These are phyloP conservation scores for Galendromus occidentalis DNA, from an alignment of 1,140 invertebrate genomes.

Conservation along the genomic window DNA sequence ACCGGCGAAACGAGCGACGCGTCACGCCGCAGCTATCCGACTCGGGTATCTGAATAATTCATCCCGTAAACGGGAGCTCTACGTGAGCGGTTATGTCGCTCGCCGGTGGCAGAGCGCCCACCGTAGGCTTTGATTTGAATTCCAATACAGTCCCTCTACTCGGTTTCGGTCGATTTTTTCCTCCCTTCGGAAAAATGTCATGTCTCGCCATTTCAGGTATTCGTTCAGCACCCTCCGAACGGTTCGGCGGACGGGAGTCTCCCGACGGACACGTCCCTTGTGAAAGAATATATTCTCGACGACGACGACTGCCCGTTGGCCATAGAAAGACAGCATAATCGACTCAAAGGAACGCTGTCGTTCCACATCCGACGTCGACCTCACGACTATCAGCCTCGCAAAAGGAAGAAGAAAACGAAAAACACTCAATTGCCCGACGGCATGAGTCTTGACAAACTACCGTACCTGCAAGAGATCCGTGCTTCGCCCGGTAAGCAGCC, in stretches of 20 bases:
- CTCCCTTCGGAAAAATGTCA: no score
- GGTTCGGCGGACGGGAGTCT: conserved; percentile 9
- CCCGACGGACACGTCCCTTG: conserved; percentile 16
- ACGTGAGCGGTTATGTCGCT: no score
- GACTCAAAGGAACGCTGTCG: conserved; percentile 48
- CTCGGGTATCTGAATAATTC: no score
- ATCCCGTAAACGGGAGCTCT: no score
- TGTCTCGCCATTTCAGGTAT: background rate
- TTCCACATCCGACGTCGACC: conserved; percentile 74
- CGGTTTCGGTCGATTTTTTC: no score
- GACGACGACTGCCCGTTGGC: conserved; percentile 90
- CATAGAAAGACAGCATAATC: conserved; percentile 37
- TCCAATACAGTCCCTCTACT: no score
- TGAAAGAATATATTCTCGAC: conserved; percentile 65
- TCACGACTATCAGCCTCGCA: conserved; percentile 63
- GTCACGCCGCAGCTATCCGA: no score
- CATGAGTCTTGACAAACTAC: conserved; percentile 36
- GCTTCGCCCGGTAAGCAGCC: conserved; percentile 22
- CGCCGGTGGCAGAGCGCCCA: no score
- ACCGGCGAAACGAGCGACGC: no score
- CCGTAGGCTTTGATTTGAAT: no score
- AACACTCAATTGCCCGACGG: conserved; percentile 24
- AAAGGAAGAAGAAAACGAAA: conserved; percentile 67
- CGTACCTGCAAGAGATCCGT: conserved; percentile 37
- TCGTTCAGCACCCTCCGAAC: conserved; percentile 19